Conservation (phyloP, 2,797 vertebrate genomes). For the Sebastiscus albofasciatus region DNA sequence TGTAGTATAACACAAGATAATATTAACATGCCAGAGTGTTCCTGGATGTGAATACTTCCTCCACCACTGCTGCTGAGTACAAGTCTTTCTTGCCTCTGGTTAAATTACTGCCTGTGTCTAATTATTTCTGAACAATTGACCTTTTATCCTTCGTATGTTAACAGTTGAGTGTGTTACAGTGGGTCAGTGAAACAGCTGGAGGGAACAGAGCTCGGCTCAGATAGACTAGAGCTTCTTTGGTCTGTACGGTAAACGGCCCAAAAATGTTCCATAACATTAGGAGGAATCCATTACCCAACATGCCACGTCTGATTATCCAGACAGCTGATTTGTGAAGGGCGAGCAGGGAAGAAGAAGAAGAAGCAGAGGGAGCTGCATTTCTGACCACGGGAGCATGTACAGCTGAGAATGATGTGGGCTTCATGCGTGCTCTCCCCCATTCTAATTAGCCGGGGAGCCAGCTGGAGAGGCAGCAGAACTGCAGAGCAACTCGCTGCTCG, state of each 20-base stretch:
- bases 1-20: neutral
- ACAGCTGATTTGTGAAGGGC: conserved; percentile 58
- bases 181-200: conserved; percentile 55
- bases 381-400: conserved; percentile 47
- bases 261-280: conserved; percentile 60
- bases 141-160: conserved; percentile 65
- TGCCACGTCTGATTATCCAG: conserved; percentile 66
- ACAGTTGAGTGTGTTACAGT: conserved; percentile 48
- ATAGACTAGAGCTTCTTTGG: conserved; percentile 25
- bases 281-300: conserved; percentile 54
- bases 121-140: conserved; percentile 71
- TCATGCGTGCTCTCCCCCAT: conserved; percentile 62
- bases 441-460: conserved; percentile 71
- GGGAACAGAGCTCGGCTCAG: conserved; percentile 29
- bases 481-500: conserved; percentile 68
- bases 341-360: conserved; percentile 14
- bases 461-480: conserved; percentile 74
- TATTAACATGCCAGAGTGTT: neutral
- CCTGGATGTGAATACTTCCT: neutral
- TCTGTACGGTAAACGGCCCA: conserved; percentile 33
- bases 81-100: conserved; percentile 43
- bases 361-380: conserved; percentile 34
- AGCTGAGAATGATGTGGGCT: conserved; percentile 59
- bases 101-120: conserved; percentile 49
- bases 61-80: conserved; percentile 6